Evolutionary conservation across 1,140 invertebrate species (phyloP).

Genomic region (Artemia franciscana): DNA sequence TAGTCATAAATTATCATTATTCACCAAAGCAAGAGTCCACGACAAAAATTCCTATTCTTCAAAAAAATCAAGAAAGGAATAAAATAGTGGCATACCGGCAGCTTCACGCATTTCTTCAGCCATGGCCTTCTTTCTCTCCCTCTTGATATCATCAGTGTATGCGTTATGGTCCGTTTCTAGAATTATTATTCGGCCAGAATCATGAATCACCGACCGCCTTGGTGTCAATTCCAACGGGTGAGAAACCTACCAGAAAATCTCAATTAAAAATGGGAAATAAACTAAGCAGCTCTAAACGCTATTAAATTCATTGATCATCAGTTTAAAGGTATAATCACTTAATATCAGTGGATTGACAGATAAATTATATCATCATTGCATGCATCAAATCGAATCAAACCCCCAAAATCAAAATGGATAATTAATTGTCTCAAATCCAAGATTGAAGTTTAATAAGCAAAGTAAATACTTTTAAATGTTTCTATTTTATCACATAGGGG

Average conservation of each 20-base stretch:
- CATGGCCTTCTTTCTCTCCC: conserved; percentile 55
- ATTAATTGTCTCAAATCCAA: too few species aligned
- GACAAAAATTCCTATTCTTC: too few species aligned
- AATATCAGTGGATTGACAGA: neutral
- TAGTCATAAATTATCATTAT: too few species aligned
- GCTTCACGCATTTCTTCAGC: conserved; percentile 88
- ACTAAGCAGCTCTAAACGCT: too few species aligned
- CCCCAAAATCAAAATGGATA: too few species aligned
- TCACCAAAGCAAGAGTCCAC: too few species aligned
- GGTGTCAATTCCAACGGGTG: conserved; percentile 87
- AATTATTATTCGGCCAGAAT: conserved; percentile 72
- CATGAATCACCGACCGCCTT: conserved; percentile 81
- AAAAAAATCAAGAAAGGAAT: neutral
- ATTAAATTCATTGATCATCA: too few species aligned
- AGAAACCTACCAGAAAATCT: conserved; percentile 27
- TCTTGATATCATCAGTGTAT: conserved; percentile 91
- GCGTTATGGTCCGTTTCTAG: conserved; percentile 97
- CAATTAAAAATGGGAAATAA: neutral
- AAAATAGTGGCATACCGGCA: conserved; percentile 30
- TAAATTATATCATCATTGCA: neutral
- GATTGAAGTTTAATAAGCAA: too few species aligned
- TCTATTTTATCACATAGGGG: too few species aligned
- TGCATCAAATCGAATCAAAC: neutral
- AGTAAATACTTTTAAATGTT: too few species aligned
- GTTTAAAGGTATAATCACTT: neutral